Evolutionary conservation across 2,888 invertebrate genomes (phyloP).

Genomic region (Corythucha ciliata): DNA sequence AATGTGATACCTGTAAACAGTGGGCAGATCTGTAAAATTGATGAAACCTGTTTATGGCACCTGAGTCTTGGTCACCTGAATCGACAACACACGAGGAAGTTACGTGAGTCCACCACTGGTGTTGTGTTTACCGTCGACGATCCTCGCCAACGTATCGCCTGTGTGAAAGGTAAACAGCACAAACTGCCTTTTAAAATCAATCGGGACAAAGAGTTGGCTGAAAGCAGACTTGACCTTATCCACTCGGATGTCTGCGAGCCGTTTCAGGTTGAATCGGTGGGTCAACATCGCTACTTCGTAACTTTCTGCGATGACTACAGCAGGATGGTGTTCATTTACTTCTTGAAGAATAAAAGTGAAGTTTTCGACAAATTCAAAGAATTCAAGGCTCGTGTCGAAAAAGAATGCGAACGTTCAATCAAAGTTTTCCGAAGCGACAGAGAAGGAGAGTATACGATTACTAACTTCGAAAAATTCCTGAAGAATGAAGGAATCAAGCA

Average conservation of each 20-base stretch:
- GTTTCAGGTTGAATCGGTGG: conserved; percentile 31
- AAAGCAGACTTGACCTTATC: conserved; percentile 29
- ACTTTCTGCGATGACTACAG: conserved; percentile 35
- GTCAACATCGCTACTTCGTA: conserved; percentile 33
- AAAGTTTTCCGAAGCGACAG: conserved; percentile 30
- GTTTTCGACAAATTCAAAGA: conserved; percentile 14
- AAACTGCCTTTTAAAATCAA: not conserved
- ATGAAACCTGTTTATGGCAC: conserved; percentile 1
- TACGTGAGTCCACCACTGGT: not conserved
- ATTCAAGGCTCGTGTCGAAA: conserved; percentile 33
- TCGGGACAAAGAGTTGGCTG: not conserved
- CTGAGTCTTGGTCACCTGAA: not conserved
- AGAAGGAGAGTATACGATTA: conserved; percentile 34
- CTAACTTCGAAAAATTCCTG: conserved; percentile 28
- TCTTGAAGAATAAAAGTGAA: conserved; percentile 26
- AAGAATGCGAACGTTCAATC: conserved; percentile 34
- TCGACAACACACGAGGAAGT: conserved; percentile 1
- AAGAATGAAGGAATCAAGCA: conserved; percentile 23
- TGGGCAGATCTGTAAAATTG: not conserved
- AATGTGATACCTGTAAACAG: too few species aligned
- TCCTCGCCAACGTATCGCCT: conserved; percentile 4
- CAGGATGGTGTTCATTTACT: conserved; percentile 34
- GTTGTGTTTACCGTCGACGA: not conserved
- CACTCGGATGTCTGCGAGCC: conserved; percentile 34
- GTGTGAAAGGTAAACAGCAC: conserved; percentile 1